Evolutionary conservation across 2,888 invertebrate genomes (phyloP), one percentile per base, ranked within the genome.

Genomic region (Lamellibrachia satsuma): DNA sequence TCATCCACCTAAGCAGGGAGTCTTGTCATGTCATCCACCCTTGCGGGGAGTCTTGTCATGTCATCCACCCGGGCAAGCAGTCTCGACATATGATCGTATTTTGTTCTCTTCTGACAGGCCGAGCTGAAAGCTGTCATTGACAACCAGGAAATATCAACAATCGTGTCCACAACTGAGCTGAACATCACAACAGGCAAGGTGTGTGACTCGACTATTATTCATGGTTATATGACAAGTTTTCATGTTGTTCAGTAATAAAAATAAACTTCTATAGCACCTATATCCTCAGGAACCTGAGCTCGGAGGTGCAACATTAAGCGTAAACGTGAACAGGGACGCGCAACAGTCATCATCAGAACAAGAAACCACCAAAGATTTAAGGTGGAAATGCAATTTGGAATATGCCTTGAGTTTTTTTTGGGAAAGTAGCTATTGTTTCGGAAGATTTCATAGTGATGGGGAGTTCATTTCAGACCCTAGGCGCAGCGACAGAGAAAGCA

Each of bases 161-260:
- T 96, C 92, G 96, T 96, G 2, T 96, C 96, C 39, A 96, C 96
- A 7, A 95, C 95, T 52, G 96, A 96, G 22, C 95, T 96, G 57
- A 95, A 94, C 93, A 95, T 95, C n/a, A 96, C 96, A 60, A 94
- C 94, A 90, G 96, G 96, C 91, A 94, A 95, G 95, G 96, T 96
- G 93, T 93, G 94, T 92, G 8, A 51, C 7, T 11, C 8, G n/a
- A 7, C 27, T 55, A 39, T 91, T 22, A 4, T 1, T 60, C 90
- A 11, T 93, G 15, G 39, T 92, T 52, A 52, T 11, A 90, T 90
- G 9, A 51, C 57, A 39, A 39, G 39, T 39, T 39, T 39, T 39
- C 39, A 39, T 39, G 39, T 39, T 39, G 39, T 75, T 11, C 90
- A 52, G 92, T 92, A 75, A 11, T 52, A 75, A 75, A 1, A 22